Evolutionary conservation across 2,888 invertebrate genomes (phyloP).

Genomic region (Serripes groenlandicus): DNA sequence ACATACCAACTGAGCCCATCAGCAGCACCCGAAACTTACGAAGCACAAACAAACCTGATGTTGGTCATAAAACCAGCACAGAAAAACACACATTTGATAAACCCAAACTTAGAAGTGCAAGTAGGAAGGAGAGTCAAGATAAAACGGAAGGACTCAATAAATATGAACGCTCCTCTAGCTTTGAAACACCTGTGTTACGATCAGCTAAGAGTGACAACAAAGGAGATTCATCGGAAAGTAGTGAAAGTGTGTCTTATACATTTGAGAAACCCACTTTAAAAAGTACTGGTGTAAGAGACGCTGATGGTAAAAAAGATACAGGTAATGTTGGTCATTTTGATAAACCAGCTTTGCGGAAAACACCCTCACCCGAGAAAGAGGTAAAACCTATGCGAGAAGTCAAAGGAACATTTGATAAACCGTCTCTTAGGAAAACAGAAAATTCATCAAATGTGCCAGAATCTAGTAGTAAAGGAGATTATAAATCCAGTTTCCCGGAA

Average conservation of each 20-base stretch:
- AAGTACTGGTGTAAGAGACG: constrained; percentile 13
- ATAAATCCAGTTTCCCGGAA: constrained; percentile 29
- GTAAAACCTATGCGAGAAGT: constrained; percentile 36
- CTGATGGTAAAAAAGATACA: constrained; percentile 26
- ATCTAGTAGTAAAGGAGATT: constrained; percentile 6
- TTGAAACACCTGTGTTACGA: constrained; percentile 63
- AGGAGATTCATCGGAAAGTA: not conserved
- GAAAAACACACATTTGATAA: constrained; percentile 65
- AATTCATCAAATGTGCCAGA: not conserved
- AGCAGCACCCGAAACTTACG: not conserved
- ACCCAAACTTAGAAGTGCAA: constrained; percentile 52
- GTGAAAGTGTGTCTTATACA: constrained; percentile 22
- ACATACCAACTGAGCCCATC: not conserved
- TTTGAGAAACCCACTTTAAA: constrained; percentile 58
- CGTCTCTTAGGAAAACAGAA: constrained; percentile 58
- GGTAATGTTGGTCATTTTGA: constrained; percentile 48
- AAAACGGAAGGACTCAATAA: constrained; percentile 17
- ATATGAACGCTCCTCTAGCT: constrained; percentile 43
- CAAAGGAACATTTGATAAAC: constrained; percentile 70
- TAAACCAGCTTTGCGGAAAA: constrained; percentile 58
- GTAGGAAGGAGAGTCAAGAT: constrained; percentile 7
- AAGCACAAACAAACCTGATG: constrained; percentile 19
- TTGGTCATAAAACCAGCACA: not conserved
- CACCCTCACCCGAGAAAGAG: constrained; percentile 60
- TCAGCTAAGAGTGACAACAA: constrained; percentile 27